Percentiles rank a stretch among this genome's conserved stretches.
Conservation (phyloP, 2,888 invertebrate species). For the Eupithecia pulchellata region DNA sequence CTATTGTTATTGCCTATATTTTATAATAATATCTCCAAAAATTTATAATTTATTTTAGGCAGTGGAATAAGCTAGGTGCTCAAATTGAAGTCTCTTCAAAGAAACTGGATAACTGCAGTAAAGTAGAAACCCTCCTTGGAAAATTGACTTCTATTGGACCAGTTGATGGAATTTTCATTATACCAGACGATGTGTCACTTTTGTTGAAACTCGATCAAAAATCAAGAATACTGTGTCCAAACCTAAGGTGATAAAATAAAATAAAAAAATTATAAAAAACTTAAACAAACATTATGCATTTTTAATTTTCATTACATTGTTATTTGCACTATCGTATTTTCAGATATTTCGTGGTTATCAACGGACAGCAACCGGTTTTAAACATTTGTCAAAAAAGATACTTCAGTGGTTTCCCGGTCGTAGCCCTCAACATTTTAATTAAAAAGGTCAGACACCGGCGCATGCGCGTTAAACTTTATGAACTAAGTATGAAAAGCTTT, state of each 20-base stretch:
- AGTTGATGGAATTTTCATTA: conserved; percentile 24
- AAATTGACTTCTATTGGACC: conserved; percentile 11
- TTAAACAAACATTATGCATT: no score
- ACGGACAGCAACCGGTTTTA: conserved; percentile 13
- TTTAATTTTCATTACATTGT: background rate
- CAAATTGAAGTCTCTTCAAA: conserved; percentile 10
- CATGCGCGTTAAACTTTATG: no score
- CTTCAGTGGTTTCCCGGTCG: conserved; percentile 15
- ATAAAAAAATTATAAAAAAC: no score
- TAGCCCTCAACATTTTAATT: conserved; percentile 14
- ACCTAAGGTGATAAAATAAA: conserved; percentile 11
- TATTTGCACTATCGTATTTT: background rate
- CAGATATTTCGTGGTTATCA: conserved; percentile 26
- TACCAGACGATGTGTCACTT: conserved; percentile 12
- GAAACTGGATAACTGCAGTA: background rate
- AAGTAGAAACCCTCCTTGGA: conserved; percentile 7
- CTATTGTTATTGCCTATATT: no score
- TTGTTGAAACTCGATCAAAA: conserved; percentile 24
- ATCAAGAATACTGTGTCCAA: conserved; percentile 18
- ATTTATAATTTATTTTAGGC: conserved; percentile 14
- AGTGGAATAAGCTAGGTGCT: conserved; percentile 19
- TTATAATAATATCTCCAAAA: no score
- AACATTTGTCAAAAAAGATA: conserved; percentile 23
- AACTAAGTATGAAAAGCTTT: no score
- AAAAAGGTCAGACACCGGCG: conserved; percentile 16